Base-by-base conservation (phyloP, 2,797 vertebrate genomes). In the Sparidentex hasta region DNA sequence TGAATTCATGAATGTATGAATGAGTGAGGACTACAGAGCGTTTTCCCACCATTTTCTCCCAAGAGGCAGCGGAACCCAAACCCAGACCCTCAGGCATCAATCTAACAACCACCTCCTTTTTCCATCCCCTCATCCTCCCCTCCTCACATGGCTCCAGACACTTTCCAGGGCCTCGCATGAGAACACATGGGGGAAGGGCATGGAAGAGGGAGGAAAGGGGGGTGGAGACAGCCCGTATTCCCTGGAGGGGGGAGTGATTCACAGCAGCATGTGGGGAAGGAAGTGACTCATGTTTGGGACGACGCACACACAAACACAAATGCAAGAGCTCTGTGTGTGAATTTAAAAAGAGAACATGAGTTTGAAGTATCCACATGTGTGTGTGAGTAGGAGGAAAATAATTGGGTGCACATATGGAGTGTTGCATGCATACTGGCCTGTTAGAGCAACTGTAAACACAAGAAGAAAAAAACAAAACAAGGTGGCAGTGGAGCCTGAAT, bases 241-340 rank as follows among this genome's bases (percentile, higher is more conserved):
- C 96, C 93, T 94, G 94, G 95, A 96, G 97, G 97, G 96, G 91
- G 44, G 92, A 95, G 95, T 97, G 97, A 99, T 97, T 98, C 97
- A 98, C 96, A 97, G 96, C 95, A 97, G 97, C 97, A 97, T 98
- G 96, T 97, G 97, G 96, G 96, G 97, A 97, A 98, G 98, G 98
- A 99, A 99, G 97, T 98, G 97, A 99, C 96, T 99, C 97, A 98
- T 94, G 92, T 95, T 90, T 93, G 94, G 96, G 95, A 94, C 94
- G 92, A 94, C 95, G 93, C 95, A 88, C 84, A 65, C 79, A 72
- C 59, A 54, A 47, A 95, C 93, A 96, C 94, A 95, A 94, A 79
- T 78, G 81, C 61, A 76, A 23, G 58, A 76, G 75, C 69, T 25
- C 55, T 84, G 82, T 83, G 76, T 86, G 71, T 69, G 65, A 81